Evolutionary conservation across 1,140 invertebrate species (phyloP).

Genomic region (Neodiprion pinetum): DNA sequence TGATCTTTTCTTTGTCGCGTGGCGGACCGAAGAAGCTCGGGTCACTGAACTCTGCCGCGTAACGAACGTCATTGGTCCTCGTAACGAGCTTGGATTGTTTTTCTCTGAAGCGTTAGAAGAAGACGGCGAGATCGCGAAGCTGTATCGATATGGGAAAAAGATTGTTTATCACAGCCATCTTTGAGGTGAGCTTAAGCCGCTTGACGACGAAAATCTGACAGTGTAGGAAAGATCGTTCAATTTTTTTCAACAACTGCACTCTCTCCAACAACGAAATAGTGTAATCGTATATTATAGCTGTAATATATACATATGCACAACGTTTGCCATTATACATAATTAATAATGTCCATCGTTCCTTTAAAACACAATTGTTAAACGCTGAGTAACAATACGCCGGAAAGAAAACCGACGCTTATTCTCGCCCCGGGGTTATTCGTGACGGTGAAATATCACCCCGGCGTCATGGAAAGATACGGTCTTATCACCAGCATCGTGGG

Average conservation of each 20-base stretch:
- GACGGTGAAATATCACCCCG: neutral
- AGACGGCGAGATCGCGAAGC: neutral
- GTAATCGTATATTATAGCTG: constrained; percentile 19
- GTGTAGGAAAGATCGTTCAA: constrained; percentile 13
- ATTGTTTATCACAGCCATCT: neutral
- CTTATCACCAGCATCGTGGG: constrained; percentile 18
- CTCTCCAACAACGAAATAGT: constrained; percentile 26
- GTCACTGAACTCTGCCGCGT: no score
- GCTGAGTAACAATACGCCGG: constrained; percentile 2
- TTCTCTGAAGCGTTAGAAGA: neutral
- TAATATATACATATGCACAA: constrained; percentile 24
- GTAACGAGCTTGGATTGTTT: neutral
- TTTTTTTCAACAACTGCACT: constrained; percentile 33
- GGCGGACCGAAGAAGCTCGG: no score
- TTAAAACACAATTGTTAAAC: constrained; percentile 5
- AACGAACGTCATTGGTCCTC: no score
- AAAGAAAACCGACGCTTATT: neutral
- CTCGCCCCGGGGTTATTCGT: neutral
- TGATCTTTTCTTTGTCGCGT: neutral
- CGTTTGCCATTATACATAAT: constrained; percentile 9
- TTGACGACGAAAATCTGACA: constrained; percentile 12
- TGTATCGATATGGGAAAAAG: neutral
- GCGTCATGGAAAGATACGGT: constrained; percentile 21
- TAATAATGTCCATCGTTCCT: neutral
- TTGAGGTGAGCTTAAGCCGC: neutral